These are phyloP conservation scores for Scaptomyza tumidula DNA, from an alignment of 2,888 invertebrate genomes.

Conservation along the genomic window DNA sequence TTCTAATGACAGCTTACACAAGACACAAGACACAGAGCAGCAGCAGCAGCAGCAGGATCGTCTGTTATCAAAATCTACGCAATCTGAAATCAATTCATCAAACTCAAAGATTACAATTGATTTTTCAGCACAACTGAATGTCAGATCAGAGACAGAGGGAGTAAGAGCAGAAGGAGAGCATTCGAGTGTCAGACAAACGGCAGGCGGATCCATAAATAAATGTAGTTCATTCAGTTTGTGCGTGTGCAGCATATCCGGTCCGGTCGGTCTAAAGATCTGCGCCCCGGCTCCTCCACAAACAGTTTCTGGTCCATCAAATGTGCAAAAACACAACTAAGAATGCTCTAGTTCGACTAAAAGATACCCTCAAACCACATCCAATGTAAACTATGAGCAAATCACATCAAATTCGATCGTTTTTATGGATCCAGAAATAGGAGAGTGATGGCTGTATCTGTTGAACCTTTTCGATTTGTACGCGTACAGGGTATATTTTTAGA, in stretches of 20 bases:
- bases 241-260: conserved; percentile 79
- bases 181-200: conserved; percentile 21
- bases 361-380: not conserved
- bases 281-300: not conserved
- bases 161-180: not conserved
- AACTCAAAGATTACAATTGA: conserved; percentile 76
- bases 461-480: too few species aligned
- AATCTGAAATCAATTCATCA: conserved; percentile 82
- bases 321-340: conserved; percentile 42
- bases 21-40: conserved; percentile 4
- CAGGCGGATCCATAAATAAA: conserved; percentile 82
- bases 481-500: conserved; percentile 3
- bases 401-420: too few species aligned
- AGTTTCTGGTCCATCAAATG: conserved; percentile 68
- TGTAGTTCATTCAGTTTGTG: conserved; percentile 71
- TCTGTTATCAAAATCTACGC: conserved; percentile 69
- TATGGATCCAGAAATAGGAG: too few species aligned
- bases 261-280: conserved; percentile 54
- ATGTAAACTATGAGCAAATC: too few species aligned
- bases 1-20: conserved; percentile 74
- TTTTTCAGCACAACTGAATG: conserved; percentile 43
- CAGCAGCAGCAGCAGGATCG: conserved; percentile 5
- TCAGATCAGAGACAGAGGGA: not conserved
- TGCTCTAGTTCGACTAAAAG: not conserved
- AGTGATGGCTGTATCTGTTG: too few species aligned